Evolutionary conservation across 1,140 invertebrate genomes (phyloP).

Genomic region (Trichonephila inaurata): DNA sequence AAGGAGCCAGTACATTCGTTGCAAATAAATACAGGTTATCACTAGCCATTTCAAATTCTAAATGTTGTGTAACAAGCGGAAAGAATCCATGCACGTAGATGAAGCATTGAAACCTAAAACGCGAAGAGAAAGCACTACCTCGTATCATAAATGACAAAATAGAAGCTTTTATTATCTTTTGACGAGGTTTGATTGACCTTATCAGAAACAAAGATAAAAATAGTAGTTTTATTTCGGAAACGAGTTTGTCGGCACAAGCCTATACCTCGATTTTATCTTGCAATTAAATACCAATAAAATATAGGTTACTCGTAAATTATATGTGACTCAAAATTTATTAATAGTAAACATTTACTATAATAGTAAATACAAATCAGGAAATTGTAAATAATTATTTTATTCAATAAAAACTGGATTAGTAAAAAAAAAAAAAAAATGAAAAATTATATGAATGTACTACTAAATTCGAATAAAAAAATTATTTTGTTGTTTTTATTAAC

Average conservation of each 20-base stretch:
- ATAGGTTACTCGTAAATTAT: not conserved
- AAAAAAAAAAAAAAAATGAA: too few relatives aligned
- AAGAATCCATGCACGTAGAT: not conserved
- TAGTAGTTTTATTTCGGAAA: not conserved
- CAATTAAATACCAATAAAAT: not conserved
- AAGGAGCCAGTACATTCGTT: slow-evolving; percentile 34
- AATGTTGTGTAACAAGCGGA: not conserved
- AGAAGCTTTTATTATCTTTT: slow-evolving; percentile 29
- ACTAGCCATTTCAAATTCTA: not conserved
- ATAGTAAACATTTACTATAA: not conserved
- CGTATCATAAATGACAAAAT: not conserved
- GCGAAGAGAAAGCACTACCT: not conserved
- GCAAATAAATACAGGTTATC: slow-evolving; percentile 61
- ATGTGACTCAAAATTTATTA: not conserved
- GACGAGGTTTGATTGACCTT: slow-evolving; percentile 8
- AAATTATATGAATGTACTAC: too few relatives aligned
- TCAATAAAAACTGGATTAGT: too few relatives aligned
- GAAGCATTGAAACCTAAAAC: not conserved
- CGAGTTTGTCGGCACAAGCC: not conserved
- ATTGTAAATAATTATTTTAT: too few relatives aligned
- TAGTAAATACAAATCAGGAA: not conserved
- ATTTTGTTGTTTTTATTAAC: too few relatives aligned
- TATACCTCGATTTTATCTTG: not conserved
- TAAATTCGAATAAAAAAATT: too few relatives aligned
- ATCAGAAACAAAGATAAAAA: slow-evolving; percentile 22